These are phyloP conservation scores for Tupaia tana DNA, from an alignment of 2,113 vertebrate species.

Conservation along the genomic window DNA sequence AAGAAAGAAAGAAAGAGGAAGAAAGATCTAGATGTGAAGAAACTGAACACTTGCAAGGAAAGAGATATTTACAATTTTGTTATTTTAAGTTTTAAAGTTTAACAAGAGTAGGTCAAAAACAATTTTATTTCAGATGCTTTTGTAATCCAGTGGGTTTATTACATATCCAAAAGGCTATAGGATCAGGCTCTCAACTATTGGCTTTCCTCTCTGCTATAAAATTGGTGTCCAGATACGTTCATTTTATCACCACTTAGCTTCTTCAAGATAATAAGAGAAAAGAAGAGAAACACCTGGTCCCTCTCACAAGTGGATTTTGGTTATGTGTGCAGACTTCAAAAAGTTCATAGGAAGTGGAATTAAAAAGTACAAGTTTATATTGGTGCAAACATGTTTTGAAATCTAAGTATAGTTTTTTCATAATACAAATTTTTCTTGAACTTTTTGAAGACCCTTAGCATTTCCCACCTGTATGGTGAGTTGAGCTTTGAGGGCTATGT, in stretches of 20 bases:
- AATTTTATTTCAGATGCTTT: slow-evolving; percentile 23
- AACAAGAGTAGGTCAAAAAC: background rate
- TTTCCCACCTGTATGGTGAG: background rate
- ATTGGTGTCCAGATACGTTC: background rate
- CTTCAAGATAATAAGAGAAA: background rate
- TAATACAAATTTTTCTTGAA: too few relatives aligned
- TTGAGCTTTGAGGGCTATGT: background rate
- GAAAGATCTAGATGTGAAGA: background rate
- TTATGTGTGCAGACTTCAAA: background rate
- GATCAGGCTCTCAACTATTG: background rate
- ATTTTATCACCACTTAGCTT: background rate
- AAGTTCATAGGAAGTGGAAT: too few relatives aligned
- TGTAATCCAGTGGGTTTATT: slow-evolving; percentile 12
- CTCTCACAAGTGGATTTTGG: background rate
- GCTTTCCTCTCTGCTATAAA: slow-evolving; percentile 21
- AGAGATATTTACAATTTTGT: background rate
- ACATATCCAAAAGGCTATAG: background rate
- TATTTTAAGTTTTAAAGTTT: slow-evolving; percentile 57
- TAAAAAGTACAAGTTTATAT: too few relatives aligned
- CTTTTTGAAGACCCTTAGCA: too few relatives aligned
- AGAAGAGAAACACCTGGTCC: slow-evolving; percentile 33
- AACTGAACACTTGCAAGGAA: background rate
- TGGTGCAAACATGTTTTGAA: too few relatives aligned
- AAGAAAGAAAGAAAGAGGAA: too few relatives aligned
- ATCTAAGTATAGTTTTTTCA: too few relatives aligned